These are phyloP conservation scores for Glaucopsyche alexis DNA, from an alignment of 2,888 invertebrate species.

Conservation along the genomic window DNA sequence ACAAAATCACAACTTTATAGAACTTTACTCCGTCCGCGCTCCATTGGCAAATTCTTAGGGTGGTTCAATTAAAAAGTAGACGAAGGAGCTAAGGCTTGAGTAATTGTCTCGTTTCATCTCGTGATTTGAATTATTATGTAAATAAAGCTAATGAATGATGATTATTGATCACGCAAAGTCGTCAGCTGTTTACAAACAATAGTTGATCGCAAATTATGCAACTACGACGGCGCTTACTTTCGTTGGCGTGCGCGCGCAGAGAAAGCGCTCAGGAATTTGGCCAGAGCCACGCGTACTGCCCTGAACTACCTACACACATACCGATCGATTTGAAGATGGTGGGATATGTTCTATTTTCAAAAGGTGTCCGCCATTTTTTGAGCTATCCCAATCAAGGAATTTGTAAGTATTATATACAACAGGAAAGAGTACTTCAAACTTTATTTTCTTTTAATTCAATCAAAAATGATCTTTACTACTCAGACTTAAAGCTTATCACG, in stretches of 20 bases:
- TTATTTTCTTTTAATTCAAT: too few relatives aligned
- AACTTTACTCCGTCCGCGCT: not conserved
- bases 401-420: too few relatives aligned
- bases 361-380: not conserved
- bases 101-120: not conserved
- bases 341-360: not conserved
- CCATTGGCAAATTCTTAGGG: not conserved
- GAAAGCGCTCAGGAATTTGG: conserved; percentile 78
- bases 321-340: conserved; percentile 3
- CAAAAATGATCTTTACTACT: too few relatives aligned
- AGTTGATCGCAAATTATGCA: conserved; percentile 73
- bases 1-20: not conserved
- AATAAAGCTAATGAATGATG: conserved; percentile 17
- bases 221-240: conserved; percentile 75
- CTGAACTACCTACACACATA: conserved; percentile 15
- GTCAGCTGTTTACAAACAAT: conserved; percentile 77
- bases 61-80: not conserved
- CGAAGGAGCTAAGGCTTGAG: not conserved
- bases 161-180: conserved; percentile 57
- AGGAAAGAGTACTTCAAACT: too few relatives aligned
- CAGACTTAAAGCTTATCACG: too few relatives aligned
- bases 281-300: conserved; percentile 47
- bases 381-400: not conserved
- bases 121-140: conserved; percentile 22
- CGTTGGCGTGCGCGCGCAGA: conserved; percentile 65